Percentiles rank a stretch among this genome's conserved stretches.
phyloP scores from a whole-genome alignment of 2,888 invertebrate genomes.

The Beris chalybata region DNA sequence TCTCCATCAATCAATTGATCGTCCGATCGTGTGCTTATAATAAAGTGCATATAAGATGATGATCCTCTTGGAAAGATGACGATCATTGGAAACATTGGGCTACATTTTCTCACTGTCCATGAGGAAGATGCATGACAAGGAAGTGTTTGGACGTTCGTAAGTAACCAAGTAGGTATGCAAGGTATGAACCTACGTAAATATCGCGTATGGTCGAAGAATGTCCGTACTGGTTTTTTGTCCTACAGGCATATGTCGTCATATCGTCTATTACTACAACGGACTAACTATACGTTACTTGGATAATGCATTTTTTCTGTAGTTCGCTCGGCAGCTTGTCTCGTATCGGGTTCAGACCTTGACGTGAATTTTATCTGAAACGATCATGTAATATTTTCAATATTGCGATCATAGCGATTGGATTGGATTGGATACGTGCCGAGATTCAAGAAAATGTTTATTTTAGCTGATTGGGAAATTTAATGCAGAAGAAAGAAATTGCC shows the following conservation, averaged over 20 bases:
- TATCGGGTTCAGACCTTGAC: neutral
- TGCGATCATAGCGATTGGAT: conserved; percentile 20
- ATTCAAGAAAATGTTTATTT: neutral
- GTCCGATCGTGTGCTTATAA: conserved; percentile 35
- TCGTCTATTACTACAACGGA: conserved; percentile 16
- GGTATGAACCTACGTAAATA: neutral
- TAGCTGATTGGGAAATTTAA: too few relatives aligned
- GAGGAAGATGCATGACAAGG: conserved; percentile 5
- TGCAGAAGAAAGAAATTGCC: too few relatives aligned
- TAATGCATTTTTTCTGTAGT: neutral
- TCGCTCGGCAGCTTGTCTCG: neutral
- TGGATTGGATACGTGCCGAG: conserved; percentile 11
- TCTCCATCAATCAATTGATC: conserved; percentile 35
- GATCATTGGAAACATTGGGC: too few relatives aligned
- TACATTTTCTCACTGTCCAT: too few relatives aligned
- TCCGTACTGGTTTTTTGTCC: neutral
- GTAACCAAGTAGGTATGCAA: conserved; percentile 5
- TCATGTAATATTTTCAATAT: conserved; percentile 28
- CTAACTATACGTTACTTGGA: too few relatives aligned
- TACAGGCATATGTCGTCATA: conserved; percentile 33
- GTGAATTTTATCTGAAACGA: conserved; percentile 21
- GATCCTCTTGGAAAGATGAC: too few relatives aligned
- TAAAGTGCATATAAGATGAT: conserved; percentile 14
- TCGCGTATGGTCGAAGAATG: neutral
- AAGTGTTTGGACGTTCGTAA: conserved; percentile 3